Evolutionary conservation across 2,888 invertebrate species (phyloP).

Genomic region (Helicoverpa assulta): DNA sequence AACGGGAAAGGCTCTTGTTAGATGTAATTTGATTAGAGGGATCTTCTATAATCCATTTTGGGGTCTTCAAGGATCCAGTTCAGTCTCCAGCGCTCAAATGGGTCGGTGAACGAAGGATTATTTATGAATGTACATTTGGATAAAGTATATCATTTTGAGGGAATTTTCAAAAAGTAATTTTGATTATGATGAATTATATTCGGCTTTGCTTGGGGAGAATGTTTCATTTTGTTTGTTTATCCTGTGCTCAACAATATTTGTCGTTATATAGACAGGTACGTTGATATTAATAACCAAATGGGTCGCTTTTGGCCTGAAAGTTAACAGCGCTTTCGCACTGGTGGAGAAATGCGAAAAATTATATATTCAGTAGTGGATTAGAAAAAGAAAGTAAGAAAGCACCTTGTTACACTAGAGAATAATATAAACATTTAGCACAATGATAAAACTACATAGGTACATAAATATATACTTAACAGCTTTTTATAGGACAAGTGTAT

Average conservation of each 20-base stretch:
- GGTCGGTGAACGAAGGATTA: slow-evolving; percentile 42
- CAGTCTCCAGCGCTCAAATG: slow-evolving; percentile 19
- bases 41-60: slow-evolving; percentile 50
- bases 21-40: slow-evolving; percentile 53
- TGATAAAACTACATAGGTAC: too few species aligned
- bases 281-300: not conserved
- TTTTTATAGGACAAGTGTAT: too few species aligned
- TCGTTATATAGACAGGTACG: not conserved
- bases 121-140: slow-evolving; percentile 17
- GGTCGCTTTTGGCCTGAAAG: not conserved
- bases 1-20: slow-evolving; percentile 53
- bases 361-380: too few species aligned
- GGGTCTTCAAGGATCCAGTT: slow-evolving; percentile 41
- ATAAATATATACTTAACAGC: too few species aligned
- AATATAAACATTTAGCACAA: too few species aligned
- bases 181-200: slow-evolving; percentile 7
- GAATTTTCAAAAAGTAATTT: slow-evolving; percentile 41
- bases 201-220: slow-evolving; percentile 7
- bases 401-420: too few species aligned
- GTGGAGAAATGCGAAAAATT: too few species aligned
- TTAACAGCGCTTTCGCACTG: not conserved
- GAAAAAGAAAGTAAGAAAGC: too few species aligned
- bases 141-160: slow-evolving; percentile 13
- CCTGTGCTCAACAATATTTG: not conserved
- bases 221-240: slow-evolving; percentile 10